These are phyloP conservation scores for Minunthozetes semirufus DNA, from an alignment of 2,888 invertebrate species.

Conservation along the genomic window DNA sequence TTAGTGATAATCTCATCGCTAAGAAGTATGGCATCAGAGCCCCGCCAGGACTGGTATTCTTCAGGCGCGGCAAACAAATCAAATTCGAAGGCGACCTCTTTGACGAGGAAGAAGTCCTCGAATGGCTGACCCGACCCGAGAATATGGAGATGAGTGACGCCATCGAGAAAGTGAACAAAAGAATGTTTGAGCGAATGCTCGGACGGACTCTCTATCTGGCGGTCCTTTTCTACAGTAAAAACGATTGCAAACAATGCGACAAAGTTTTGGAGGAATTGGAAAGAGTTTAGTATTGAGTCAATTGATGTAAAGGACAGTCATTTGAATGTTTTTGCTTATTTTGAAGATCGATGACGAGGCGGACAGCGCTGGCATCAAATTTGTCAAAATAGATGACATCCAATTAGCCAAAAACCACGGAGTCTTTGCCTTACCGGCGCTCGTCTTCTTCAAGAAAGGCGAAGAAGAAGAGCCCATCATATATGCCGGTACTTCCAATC, in stretches of 20 bases:
- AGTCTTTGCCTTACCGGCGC: constrained; percentile 81
- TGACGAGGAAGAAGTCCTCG: constrained; percentile 76
- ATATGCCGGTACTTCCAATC: constrained; percentile 66
- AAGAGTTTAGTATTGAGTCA: constrained; percentile 28
- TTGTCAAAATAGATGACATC: constrained; percentile 83
- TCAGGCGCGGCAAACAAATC: constrained; percentile 78
- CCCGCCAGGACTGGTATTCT: constrained; percentile 83
- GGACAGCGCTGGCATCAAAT: constrained; percentile 77
- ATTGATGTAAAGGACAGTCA: not conserved
- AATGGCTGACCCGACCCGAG: constrained; percentile 85
- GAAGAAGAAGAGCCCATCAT: constrained; percentile 82
- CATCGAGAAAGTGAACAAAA: constrained; percentile 80
- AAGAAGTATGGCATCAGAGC: constrained; percentile 84
- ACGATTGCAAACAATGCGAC: constrained; percentile 69
- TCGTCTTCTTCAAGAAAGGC: constrained; percentile 73
- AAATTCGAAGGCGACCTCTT: constrained; percentile 79
- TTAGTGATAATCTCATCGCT: constrained; percentile 79
- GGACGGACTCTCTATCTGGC: constrained; percentile 82
- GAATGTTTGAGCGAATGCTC: constrained; percentile 86
- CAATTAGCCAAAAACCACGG: constrained; percentile 78
- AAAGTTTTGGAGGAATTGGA: constrained; percentile 79
- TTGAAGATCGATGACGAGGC: constrained; percentile 76
- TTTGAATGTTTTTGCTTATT: not conserved
- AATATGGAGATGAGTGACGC: constrained; percentile 84
- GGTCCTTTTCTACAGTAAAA: constrained; percentile 75